phyloP scores from a whole-genome alignment of 2,797 vertebrate genomes.

The Pangasius larnaudii region DNA sequence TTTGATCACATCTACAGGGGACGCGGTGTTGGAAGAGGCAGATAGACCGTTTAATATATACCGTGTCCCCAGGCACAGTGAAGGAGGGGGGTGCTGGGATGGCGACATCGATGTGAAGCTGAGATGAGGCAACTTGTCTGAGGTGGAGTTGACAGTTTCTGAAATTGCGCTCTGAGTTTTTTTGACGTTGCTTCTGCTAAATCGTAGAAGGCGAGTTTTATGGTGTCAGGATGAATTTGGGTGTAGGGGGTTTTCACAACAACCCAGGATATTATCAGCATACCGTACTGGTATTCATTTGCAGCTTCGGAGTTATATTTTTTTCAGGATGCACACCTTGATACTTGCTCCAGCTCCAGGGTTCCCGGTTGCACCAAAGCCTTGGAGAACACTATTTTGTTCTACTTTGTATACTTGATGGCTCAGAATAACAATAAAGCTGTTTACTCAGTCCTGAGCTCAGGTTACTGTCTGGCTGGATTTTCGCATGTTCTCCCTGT shows the following conservation, averaged over 20 bases:
- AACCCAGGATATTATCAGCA: too few species aligned
- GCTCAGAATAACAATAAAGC: not conserved
- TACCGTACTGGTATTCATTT: not conserved
- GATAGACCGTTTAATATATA: conserved; percentile 66
- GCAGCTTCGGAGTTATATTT: not conserved
- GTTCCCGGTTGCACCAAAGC: not conserved
- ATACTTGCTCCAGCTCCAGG: not conserved
- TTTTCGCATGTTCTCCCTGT: not conserved
- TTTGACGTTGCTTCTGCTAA: conserved; percentile 30
- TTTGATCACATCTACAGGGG: conserved; percentile 57
- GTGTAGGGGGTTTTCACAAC: not conserved
- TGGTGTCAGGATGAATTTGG: conserved; percentile 32
- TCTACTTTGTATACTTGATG: not conserved
- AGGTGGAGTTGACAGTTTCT: conserved; percentile 52
- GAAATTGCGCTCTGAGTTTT: conserved; percentile 52
- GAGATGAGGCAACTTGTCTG: conserved; percentile 51
- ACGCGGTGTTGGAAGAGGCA: conserved; percentile 50
- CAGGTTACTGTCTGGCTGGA: not conserved
- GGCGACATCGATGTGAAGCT: conserved; percentile 14
- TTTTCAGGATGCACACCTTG: not conserved
- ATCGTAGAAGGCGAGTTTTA: conserved; percentile 31
- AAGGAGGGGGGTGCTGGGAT: conserved; percentile 1
- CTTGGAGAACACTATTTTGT: not conserved
- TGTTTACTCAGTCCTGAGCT: not conserved
- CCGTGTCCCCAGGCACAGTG: conserved; percentile 43